Evolutionary conservation across 2,113 vertebrate species (phyloP), one percentile per base, ranked within the genome.

Genomic region (Saccopteryx leptura): DNA sequence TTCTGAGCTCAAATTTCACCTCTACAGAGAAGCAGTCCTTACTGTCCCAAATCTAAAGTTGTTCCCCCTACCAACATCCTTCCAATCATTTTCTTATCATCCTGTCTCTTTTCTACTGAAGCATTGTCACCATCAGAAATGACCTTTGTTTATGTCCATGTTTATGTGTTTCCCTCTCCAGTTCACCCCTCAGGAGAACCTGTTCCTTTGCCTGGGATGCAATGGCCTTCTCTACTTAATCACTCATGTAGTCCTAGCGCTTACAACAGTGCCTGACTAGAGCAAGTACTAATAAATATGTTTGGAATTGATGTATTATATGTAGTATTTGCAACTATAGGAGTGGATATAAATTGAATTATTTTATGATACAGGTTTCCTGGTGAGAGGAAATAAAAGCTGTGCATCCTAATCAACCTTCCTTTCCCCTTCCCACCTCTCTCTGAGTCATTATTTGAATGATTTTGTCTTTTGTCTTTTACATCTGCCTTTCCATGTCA

Each of bases 381-480:
- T 65, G 28, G 2, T 88, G 39, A 90, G 33, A 65, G 33, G 28
- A 89, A 86, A 75, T 69, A 48, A 82, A 83, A 50, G 26, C 26
- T 50, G 13, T 8, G 6, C 50, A 93, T 78, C 11, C 21, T 78
- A 79, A 52, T 78, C 19, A 83, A 60, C 28, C 65, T 31, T 48
- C 12, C 26, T 8, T 1, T 39, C 48, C 21, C 48, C 21, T 84
- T 61, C 56, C 33, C 14, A 21, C 46, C 21, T 78, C 52, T 79
- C 24, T n/a, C 24, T 24, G 26, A 65, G 11, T 76, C 65, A 50
- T 48, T 82, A 78, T 91, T 85, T 88, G 52, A 83, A 88, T 79
- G 18, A 71, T 74, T 58, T 85, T 56, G 85, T 52, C 9, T 90
- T 88, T 93, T 63, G 24, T 91, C 24, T 89, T 76, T 91, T 68